Percentiles rank a stretch among this genome's conserved stretches.
Conservation (phyloP, 1,140 invertebrate species). For the Amphibalanus amphitrite region DNA sequence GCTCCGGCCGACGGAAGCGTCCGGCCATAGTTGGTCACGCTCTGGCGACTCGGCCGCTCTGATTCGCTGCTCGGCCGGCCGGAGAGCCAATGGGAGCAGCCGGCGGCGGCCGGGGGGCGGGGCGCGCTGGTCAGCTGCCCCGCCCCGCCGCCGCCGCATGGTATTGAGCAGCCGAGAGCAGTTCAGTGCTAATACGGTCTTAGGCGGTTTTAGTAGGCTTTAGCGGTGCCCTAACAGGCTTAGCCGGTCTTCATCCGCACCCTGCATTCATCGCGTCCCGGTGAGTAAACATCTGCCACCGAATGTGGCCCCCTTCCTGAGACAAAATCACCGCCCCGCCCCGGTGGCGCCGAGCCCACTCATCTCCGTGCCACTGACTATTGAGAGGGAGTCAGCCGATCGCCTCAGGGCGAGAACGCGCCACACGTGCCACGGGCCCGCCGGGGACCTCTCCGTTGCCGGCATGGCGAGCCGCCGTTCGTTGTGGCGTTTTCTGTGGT, state of each 20-base stretch:
- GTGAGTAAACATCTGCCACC: slow-evolving; percentile 1
- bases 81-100: neutral
- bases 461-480: too few species aligned
- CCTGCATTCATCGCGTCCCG: neutral
- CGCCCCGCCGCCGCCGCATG: too few species aligned
- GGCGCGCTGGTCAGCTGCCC: too few species aligned
- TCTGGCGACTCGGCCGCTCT: neutral
- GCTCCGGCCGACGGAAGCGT: neutral
- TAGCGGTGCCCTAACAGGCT: slow-evolving; percentile 3
- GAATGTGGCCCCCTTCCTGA: neutral
- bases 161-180: neutral
- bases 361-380: neutral
- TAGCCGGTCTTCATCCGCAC: neutral
- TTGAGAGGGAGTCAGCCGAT: neutral
- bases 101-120: too few species aligned
- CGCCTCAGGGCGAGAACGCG: neutral
- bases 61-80: neutral
- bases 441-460: too few species aligned
- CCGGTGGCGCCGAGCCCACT: neutral
- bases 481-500: too few species aligned
- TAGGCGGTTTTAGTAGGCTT: slow-evolving; percentile 3
- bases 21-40: neutral
- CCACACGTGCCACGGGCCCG: too few species aligned
- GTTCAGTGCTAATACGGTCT: slow-evolving; percentile 4
- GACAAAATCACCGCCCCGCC: neutral